Percentiles rank a stretch among this genome's conserved stretches.
phyloP scores from a whole-genome alignment of 2,113 vertebrate species.

The Myotis lucifugus region DNA sequence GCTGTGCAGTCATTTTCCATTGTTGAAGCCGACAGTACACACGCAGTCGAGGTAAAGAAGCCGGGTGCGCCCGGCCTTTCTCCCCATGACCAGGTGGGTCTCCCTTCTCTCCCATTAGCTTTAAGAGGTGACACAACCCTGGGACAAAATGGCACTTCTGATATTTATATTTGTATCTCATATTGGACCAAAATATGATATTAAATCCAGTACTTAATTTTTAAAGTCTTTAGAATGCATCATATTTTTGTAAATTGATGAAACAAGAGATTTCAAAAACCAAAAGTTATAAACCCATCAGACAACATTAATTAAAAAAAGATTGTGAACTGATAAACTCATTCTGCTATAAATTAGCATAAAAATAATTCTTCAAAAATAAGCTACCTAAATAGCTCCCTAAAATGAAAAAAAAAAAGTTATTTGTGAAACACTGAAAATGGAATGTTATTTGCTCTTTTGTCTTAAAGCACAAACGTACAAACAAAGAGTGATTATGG shows the following conservation, averaged over 20 bases:
- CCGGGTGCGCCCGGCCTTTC: background rate
- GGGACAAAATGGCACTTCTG: background rate
- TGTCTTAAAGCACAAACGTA: background rate
- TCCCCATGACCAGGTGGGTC: rapidly evolving
- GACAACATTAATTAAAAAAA: background rate
- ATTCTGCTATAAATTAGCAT: background rate
- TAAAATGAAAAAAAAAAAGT: background rate
- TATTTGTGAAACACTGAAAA: background rate
- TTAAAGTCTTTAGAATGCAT: background rate
- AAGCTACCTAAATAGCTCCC: background rate
- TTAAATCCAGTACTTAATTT: background rate
- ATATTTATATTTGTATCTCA: background rate
- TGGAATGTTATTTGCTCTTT: background rate
- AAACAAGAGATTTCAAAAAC: background rate
- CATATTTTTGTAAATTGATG: background rate
- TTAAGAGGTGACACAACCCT: background rate
- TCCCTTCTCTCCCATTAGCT: background rate
- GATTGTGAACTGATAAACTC: background rate
- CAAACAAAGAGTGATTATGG: background rate
- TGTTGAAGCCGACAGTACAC: background rate
- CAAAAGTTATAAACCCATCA: background rate
- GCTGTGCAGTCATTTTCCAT: background rate
- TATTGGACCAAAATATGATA: background rate
- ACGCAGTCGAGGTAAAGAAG: background rate
- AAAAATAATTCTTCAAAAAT: background rate